phyloP scores from a whole-genome alignment of 2,888 invertebrate genomes.

The Cephus pulcher region DNA sequence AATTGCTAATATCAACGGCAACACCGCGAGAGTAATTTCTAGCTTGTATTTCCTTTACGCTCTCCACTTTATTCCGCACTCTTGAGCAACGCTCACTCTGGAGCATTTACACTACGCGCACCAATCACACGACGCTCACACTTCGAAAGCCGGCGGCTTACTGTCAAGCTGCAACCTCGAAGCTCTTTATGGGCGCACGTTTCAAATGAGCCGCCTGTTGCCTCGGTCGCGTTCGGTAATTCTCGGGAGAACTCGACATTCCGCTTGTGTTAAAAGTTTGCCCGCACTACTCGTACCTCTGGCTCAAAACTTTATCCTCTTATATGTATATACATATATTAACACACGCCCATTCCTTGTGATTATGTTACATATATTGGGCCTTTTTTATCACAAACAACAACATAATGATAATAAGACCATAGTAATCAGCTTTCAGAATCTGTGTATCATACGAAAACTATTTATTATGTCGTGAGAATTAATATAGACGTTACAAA shows the following conservation, averaged over 20 bases:
- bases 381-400: not conserved
- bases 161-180: slow-evolving; percentile 36
- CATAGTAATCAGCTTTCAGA: not conserved
- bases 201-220: slow-evolving; percentile 51
- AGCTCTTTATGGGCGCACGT: slow-evolving; percentile 26
- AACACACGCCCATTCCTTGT: not conserved
- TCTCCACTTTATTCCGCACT: not conserved
- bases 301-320: not conserved
- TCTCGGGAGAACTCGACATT: slow-evolving; percentile 15
- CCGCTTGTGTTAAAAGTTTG: not conserved
- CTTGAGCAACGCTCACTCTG: not conserved
- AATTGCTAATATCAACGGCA: not conserved
- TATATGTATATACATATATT: not conserved
- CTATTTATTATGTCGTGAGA: not conserved
- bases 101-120: not conserved
- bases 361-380: not conserved
- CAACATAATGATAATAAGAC: not conserved
- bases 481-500: not conserved
- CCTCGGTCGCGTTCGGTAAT: slow-evolving; percentile 39
- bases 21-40: not conserved
- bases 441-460: not conserved
- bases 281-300: not conserved
- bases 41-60: not conserved
- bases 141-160: slow-evolving; percentile 45
- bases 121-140: slow-evolving; percentile 17